Evolutionary conservation across 1,140 invertebrate species (phyloP).

Genomic region (Plutomurus gul): DNA sequence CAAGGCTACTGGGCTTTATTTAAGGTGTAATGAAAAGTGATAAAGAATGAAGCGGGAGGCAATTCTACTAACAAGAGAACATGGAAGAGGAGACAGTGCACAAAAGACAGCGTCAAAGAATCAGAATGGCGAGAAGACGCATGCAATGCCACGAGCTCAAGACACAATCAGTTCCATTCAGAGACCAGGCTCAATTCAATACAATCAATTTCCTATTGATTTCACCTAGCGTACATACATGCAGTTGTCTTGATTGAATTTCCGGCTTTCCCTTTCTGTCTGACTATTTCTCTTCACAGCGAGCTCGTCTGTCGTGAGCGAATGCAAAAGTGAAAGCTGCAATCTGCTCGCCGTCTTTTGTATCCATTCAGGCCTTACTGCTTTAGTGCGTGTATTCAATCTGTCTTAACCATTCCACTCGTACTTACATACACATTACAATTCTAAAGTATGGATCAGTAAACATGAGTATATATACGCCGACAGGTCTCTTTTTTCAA

Average conservation of each 20-base stretch:
- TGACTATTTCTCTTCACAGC: neutral
- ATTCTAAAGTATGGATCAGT: too few relatives aligned
- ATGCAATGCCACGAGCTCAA: neutral
- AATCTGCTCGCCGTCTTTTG: neutral
- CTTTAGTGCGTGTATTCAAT: neutral
- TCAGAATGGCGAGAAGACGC: neutral
- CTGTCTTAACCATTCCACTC: too few relatives aligned
- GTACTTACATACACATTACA: too few relatives aligned
- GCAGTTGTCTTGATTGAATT: conserved; percentile 6
- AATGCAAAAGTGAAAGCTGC: neutral
- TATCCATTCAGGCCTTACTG: neutral
- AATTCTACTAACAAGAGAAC: too few relatives aligned
- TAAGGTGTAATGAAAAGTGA: too few relatives aligned
- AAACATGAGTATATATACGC: too few relatives aligned
- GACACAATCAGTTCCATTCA: conserved; percentile 26
- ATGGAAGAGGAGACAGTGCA: too few relatives aligned
- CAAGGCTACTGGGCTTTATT: too few relatives aligned
- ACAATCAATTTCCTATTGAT: conserved; percentile 28
- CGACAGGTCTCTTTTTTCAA: too few relatives aligned
- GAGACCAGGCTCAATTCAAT: conserved; percentile 4
- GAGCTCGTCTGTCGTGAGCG: neutral
- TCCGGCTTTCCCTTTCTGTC: neutral
- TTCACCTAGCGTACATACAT: neutral
- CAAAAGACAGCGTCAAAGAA: too few relatives aligned
- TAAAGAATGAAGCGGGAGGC: too few relatives aligned